Conservation (phyloP, 2,113 vertebrate genomes). For the Paraplagusia blochii region DNA sequence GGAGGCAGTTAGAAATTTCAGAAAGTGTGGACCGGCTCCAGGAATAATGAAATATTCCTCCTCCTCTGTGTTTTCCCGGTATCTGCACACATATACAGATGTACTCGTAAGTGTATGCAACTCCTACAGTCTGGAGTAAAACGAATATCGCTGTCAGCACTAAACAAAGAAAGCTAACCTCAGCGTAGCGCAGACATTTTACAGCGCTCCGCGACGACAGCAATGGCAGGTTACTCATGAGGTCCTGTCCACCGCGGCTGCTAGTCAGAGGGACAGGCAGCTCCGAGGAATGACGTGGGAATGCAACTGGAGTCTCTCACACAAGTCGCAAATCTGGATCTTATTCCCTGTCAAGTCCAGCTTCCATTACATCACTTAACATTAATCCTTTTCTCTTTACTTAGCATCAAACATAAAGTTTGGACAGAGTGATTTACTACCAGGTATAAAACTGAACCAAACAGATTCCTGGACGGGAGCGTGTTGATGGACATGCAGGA, state of each 20-base stretch:
- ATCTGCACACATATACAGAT: neutral
- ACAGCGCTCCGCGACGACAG: slow-evolving; percentile 16
- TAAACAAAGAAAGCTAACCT: slow-evolving; percentile 1
- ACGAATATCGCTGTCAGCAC: neutral
- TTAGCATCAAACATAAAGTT: slow-evolving; percentile 2
- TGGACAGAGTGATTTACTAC: slow-evolving; percentile 3
- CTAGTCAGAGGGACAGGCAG: slow-evolving; percentile 37
- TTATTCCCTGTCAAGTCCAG: slow-evolving; percentile 47
- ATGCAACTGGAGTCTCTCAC: slow-evolving; percentile 51
- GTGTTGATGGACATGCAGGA: slow-evolving; percentile 15
- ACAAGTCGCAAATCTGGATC: slow-evolving; percentile 49
- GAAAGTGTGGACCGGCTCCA: neutral
- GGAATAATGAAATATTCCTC: neutral
- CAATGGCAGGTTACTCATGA: slow-evolving; percentile 20
- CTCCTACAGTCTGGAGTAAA: neutral
- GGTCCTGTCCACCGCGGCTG: slow-evolving; percentile 22
- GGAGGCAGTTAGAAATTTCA: neutral
- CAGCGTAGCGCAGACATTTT: slow-evolving; percentile 1
- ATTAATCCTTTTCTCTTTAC: slow-evolving; percentile 38
- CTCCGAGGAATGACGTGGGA: slow-evolving; percentile 41
- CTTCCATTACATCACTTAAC: slow-evolving; percentile 40
- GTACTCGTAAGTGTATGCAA: neutral
- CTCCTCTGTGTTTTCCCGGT: neutral
- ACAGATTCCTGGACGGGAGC: slow-evolving; percentile 16
- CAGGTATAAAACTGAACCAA: slow-evolving; percentile 7